These are phyloP conservation scores for Saccopteryx leptura DNA, from an alignment of 2,113 vertebrate species.

Conservation along the genomic window DNA sequence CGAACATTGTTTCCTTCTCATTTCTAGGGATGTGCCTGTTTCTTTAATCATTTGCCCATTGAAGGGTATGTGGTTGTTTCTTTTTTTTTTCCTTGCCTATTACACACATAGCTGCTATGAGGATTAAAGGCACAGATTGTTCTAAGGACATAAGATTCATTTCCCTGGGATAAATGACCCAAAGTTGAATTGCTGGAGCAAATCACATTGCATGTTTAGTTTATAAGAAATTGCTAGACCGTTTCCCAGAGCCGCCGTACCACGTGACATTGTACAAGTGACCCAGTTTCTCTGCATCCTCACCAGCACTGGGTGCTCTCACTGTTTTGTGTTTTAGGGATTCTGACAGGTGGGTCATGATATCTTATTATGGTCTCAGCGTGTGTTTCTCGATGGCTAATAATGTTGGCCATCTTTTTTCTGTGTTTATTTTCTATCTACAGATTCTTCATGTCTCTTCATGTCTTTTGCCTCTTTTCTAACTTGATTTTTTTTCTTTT, in stretches of 20 bases:
- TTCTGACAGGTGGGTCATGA: not conserved
- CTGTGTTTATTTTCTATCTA: not conserved
- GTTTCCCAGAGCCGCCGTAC: not conserved
- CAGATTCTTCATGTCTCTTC: not conserved
- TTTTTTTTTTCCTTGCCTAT: not conserved
- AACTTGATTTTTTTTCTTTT: not conserved
- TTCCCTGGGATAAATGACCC: constrained; percentile 25
- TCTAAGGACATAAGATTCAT: not conserved
- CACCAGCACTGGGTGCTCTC: not conserved
- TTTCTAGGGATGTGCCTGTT: not conserved
- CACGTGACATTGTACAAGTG: not conserved
- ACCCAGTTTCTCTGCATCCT: not conserved
- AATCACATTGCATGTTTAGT: not conserved
- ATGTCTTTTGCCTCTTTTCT: constrained; percentile 17
- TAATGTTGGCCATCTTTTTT: not conserved
- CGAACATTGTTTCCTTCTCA: not conserved
- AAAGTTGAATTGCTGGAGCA: not conserved
- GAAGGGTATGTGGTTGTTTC: not conserved
- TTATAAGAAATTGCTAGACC: constrained; percentile 11
- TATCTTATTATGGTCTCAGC: not conserved
- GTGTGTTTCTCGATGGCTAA: not conserved
- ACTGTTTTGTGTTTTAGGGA: not conserved
- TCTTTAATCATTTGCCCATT: not conserved
- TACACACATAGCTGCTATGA: not conserved
- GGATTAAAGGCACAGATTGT: not conserved